Percentiles rank a stretch among this genome's conserved stretches.
phyloP scores from a whole-genome alignment of 2,888 invertebrate species.

The Tipula vernalis region DNA sequence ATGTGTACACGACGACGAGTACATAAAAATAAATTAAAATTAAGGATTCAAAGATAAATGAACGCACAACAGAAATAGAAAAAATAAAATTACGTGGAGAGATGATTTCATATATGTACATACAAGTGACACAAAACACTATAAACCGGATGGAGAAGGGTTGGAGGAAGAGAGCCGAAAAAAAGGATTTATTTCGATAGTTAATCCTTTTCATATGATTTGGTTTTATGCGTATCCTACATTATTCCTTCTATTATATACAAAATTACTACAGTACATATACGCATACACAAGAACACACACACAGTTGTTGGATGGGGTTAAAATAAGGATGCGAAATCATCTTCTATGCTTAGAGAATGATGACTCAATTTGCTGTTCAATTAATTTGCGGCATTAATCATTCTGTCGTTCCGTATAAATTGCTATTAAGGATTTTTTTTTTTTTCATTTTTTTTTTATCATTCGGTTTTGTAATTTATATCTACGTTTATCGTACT shows the following conservation, averaged over 20 bases:
- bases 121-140: neutral
- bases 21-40: neutral
- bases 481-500: neutral
- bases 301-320: neutral
- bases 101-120: neutral
- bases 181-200: neutral
- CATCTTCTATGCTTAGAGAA: neutral
- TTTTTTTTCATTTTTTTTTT: neutral
- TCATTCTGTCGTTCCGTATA: neutral
- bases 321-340: neutral
- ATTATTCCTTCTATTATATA: neutral
- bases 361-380: neutral
- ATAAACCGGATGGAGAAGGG: neutral
- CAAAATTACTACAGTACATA: neutral
- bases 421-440: neutral
- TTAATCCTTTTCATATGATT: neutral
- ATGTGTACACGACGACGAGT: neutral
- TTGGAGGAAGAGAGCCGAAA: neutral
- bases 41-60: neutral
- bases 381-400: neutral
- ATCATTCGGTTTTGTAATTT: neutral
- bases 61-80: neutral
- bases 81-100: neutral
- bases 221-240: neutral
- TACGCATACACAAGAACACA: neutral